These are phyloP conservation scores for Pangasius djambal DNA, from an alignment of 2,797 vertebrate genomes.

Conservation along the genomic window DNA sequence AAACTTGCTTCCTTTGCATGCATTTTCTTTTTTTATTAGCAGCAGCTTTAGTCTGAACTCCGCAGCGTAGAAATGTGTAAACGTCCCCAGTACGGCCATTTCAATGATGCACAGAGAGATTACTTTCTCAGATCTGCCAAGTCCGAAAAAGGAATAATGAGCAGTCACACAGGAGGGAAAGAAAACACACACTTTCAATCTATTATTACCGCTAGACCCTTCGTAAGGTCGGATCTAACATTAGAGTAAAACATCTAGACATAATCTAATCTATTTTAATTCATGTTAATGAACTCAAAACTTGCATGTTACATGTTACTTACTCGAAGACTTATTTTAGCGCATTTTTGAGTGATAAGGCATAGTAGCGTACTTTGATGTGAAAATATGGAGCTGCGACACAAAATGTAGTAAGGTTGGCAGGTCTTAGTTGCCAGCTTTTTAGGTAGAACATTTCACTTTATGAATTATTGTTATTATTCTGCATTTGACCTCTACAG, in stretches of 20 bases:
- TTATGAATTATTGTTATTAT: background rate
- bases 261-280: background rate
- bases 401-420: background rate
- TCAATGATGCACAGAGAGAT: background rate
- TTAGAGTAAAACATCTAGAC: background rate
- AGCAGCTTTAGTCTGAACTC: background rate
- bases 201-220: background rate
- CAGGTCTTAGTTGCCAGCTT: background rate
- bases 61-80: background rate
- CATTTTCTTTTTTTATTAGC: background rate
- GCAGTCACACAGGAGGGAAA: background rate
- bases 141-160: conserved; percentile 1
- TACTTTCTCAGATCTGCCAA: background rate
- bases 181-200: background rate
- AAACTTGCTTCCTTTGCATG: background rate
- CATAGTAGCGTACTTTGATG: background rate
- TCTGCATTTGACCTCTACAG: background rate
- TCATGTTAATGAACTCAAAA: background rate
- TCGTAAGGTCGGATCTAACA: background rate
- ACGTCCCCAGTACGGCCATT: background rate
- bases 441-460: background rate
- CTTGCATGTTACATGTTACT: background rate
- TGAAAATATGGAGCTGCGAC: background rate
- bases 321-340: background rate
- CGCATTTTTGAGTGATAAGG: background rate